These are phyloP conservation scores for Linepithema humile DNA, from an alignment of 1,140 invertebrate genomes.

Conservation along the genomic window DNA sequence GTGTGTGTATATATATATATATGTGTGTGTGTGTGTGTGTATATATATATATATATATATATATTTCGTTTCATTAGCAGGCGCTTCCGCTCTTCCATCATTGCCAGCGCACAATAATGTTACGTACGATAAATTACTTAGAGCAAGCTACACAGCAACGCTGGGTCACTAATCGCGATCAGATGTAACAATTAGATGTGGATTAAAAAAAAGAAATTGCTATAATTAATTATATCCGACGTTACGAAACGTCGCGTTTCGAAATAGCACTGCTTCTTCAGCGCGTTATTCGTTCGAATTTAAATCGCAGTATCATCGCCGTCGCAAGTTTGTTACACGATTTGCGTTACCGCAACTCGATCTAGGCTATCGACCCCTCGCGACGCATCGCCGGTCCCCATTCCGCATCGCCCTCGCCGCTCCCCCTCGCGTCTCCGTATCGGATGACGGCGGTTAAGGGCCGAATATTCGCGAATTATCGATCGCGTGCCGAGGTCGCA, in stretches of 20 bases:
- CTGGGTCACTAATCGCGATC: conserved; percentile 6
- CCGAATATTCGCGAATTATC: conserved; percentile 51
- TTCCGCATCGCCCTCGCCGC: conserved; percentile 34
- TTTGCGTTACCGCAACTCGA: conserved; percentile 49
- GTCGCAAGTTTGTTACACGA: conserved; percentile 13
- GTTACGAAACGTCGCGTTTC: background rate
- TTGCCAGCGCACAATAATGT: background rate
- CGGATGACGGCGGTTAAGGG: conserved; percentile 53
- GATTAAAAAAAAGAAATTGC: background rate
- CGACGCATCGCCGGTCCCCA: conserved; percentile 45
- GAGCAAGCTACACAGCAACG: background rate
- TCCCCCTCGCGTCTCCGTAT: conserved; percentile 20
- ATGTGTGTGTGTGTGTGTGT: background rate
- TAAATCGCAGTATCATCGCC: background rate
- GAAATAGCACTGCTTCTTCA: background rate
- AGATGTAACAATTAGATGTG: background rate
- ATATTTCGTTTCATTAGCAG: conserved; percentile 5
- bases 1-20: background rate
- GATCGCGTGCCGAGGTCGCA: conserved; percentile 42
- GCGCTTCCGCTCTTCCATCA: background rate
- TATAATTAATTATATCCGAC: background rate
- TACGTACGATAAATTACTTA: background rate
- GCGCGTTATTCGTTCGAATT: background rate
- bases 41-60: background rate
- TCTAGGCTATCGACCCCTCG: conserved; percentile 39